Evolutionary conservation across 2,113 vertebrate genomes (phyloP).

Genomic region (Formicarius rufipectus): DNA sequence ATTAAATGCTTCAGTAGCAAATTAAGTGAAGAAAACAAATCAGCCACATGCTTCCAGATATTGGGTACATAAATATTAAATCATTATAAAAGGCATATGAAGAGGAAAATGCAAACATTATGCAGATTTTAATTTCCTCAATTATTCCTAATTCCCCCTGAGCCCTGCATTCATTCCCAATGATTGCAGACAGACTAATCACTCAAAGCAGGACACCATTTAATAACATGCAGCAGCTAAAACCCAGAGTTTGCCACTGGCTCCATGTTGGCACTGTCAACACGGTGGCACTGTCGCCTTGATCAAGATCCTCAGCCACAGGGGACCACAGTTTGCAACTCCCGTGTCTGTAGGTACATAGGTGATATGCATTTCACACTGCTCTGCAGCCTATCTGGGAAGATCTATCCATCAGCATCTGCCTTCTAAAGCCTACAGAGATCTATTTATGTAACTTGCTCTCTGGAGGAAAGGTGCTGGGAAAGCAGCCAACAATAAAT

Average conservation of each 20-base stretch:
- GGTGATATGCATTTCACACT: not conserved
- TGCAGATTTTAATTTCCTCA: constrained; percentile 63
- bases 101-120: constrained; percentile 67
- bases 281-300: not conserved
- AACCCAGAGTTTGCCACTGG: not conserved
- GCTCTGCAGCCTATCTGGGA: not conserved
- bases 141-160: constrained; percentile 63
- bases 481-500: constrained; percentile 74
- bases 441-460: constrained; percentile 69
- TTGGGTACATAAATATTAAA: constrained; percentile 64
- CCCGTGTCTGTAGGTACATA: not conserved
- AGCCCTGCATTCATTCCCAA: constrained; percentile 50
- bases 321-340: not conserved
- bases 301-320: not conserved
- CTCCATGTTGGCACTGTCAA: not conserved
- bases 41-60: constrained; percentile 67
- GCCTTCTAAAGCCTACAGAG: constrained; percentile 59
- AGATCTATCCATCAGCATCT: constrained; percentile 39
- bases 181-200: constrained; percentile 56
- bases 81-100: constrained; percentile 49
- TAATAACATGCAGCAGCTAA: constrained; percentile 42
- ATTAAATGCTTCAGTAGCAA: constrained; percentile 72
- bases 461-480: constrained; percentile 72
- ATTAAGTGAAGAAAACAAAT: constrained; percentile 74
- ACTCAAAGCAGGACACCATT: constrained; percentile 57